Evolutionary conservation across 1,140 invertebrate species (phyloP), one percentile per base, ranked within the genome.

Genomic region (Stegodyphus mimosarum): DNA sequence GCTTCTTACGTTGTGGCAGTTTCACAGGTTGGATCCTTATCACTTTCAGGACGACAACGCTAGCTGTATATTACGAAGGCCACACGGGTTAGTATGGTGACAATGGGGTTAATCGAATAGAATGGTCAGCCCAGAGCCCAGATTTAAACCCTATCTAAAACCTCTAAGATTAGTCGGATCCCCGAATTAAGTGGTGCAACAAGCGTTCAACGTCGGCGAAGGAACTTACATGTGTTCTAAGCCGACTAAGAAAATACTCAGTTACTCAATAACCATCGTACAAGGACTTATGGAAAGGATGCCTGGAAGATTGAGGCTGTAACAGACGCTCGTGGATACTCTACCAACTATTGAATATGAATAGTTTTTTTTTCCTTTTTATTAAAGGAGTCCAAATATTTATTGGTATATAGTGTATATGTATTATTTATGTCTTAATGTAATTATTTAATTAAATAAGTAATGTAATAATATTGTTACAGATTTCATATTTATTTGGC

Each of bases 261-360:
- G 7, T 7, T 15, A 15, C 7, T n/a, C n/a, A n/a, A n/a, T n/a
- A n/a, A n/a, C n/a, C n/a, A n/a, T n/a, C n/a, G n/a, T 67, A n/a
- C 66, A 67, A 67, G n/a, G 66, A 7, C 66, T 67, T 67, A n/a
- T 67, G 15, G 66, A 67, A 67, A 67, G 7, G 7, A 67, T 67
- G 66, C 66, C 15, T n/a, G n/a, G 66, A 67, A 17, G 66, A n/a
- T 15, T 67, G n/a, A 67, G 7, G 18, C 66, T 67, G 66, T 17
- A 67, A 67, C n/a, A 9, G 15, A 7, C 15, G 7, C 15, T 17
- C n/a, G 66, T 67, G 66, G 66, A 67, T 7, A n/a, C 6, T 33
- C 66, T 17, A 17, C 66, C 66, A 15, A 67, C 7, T 67, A 67
- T 67, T 67, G 18, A 67, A 9, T 33, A 9, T 33, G 66, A 33